Percentiles rank a stretch among this genome's conserved stretches.
Evolutionary conservation across 1,140 invertebrate genomes (phyloP).

Genomic region (Oedothorax gibbosus): DNA sequence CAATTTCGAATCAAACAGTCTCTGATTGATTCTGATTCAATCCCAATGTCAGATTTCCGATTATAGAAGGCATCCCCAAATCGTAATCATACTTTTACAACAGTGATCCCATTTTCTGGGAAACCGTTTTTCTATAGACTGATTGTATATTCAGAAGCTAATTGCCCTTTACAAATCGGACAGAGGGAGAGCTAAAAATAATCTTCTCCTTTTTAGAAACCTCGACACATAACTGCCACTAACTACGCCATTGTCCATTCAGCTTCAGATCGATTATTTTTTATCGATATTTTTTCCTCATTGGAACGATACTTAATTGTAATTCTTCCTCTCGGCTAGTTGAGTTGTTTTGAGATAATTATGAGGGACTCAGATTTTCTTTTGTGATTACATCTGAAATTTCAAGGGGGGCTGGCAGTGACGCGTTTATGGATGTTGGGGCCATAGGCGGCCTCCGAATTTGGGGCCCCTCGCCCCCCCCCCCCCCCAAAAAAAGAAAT

Average conservation of each 20-base stretch:
- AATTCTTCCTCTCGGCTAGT: slow-evolving; percentile 12
- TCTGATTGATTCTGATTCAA: too few relatives aligned
- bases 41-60: too few relatives aligned
- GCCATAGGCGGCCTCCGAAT: too few relatives aligned
- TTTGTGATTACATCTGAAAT: slow-evolving; percentile 33
- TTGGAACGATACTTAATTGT: slow-evolving; percentile 22
- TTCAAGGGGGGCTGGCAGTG: slow-evolving; percentile 16
- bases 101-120: too few relatives aligned
- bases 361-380: slow-evolving; percentile 28
- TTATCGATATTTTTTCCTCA: slow-evolving; percentile 1
- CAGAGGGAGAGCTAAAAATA: neutral
- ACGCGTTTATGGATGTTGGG: too few relatives aligned
- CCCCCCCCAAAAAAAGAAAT: too few relatives aligned
- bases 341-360: slow-evolving; percentile 24
- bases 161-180: slow-evolving; percentile 9
- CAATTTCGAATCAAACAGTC: too few relatives aligned
- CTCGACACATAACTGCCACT: slow-evolving; percentile 29
- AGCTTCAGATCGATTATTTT: slow-evolving; percentile 15
- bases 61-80: too few relatives aligned
- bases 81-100: too few relatives aligned
- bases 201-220: neutral
- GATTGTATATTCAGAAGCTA: slow-evolving; percentile 23
- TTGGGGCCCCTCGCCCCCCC: too few relatives aligned
- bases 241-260: slow-evolving; percentile 17
- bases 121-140: neutral